These are phyloP conservation scores for Cyprinodon diabolis DNA, from an alignment of 2,797 vertebrate genomes.

Conservation along the genomic window DNA sequence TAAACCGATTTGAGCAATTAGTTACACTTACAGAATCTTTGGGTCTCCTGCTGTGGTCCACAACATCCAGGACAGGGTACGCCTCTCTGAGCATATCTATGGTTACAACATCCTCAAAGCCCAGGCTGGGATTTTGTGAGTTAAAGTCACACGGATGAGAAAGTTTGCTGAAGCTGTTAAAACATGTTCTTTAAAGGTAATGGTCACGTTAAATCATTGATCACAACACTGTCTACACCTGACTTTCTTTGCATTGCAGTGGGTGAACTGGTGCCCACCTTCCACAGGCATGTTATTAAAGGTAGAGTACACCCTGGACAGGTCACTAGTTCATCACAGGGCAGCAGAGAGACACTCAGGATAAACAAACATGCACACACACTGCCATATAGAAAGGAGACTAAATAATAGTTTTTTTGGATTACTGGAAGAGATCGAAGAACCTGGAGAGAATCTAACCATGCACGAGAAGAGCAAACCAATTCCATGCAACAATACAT, in stretches of 20 bases:
- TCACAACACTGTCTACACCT: too few species aligned
- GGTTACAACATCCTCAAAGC: slow-evolving; percentile 90
- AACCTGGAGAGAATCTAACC: too few species aligned
- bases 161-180: background rate
- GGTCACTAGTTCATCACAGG: background rate
- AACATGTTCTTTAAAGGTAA: background rate
- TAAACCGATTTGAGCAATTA: background rate
- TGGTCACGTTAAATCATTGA: background rate
- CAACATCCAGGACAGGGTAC: slow-evolving; percentile 91
- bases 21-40: slow-evolving; percentile 82
- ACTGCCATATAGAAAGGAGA: background rate
- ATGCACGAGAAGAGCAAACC: too few species aligned
- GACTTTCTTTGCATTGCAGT: too few species aligned
- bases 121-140: slow-evolving; percentile 80
- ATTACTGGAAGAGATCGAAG: too few species aligned
- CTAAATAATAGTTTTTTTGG: too few species aligned
- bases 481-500: background rate
- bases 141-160: slow-evolving; percentile 61
- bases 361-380: background rate
- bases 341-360: background rate
- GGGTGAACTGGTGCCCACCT: too few species aligned
- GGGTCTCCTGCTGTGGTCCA: slow-evolving; percentile 91
- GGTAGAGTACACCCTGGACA: too few species aligned
- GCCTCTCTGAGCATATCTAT: slow-evolving; percentile 88
- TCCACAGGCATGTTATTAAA: too few species aligned